Evolutionary conservation across 1,140 invertebrate genomes (phyloP), one percentile per base, ranked within the genome.

Genomic region (Sarcophaga peregrina): DNA sequence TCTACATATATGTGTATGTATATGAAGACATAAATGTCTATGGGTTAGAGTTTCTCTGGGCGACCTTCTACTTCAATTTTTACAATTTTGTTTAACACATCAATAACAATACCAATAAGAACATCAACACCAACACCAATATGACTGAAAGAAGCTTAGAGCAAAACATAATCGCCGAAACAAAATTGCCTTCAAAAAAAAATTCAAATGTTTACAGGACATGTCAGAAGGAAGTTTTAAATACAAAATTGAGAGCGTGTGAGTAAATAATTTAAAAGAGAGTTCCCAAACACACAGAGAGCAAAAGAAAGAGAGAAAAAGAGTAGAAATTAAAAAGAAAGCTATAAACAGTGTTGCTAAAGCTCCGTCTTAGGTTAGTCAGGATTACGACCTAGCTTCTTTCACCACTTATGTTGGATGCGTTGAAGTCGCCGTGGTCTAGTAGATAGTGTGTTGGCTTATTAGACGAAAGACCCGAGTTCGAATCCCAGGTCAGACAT

Each of bases 131-230:
- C 54, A 68, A 68, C 0, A 68, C 9, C n/a, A 68, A 68, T 20
- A 37, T 4, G 6, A 37, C 25, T 37, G 25, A 37, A 37, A 37
- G 25, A 37, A 37, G 4, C 25, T 37, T 37, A 37, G 25, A 37
- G 25, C 25, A 37, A 37, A 37, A 37, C 25, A 37, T 37, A 37
- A 37, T 37, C 17, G 62, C 17, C 20, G 62, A 68, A 68, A 15
- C 17, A 68, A 37, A n/a, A 20, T 68, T 17, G 3, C 62, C 7
- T n/a, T 20, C 20, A n/a, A n/a, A n/a, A n/a, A 68, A 68, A 37
- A 68, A 68, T 68, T 68, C 62, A 68, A 68, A n/a, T 68, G n/a
- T 68, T 68, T 68, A 25, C 62, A 68, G 62, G 62, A 68, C 62
- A 68, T 68, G 25, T 68, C 17, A 68, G 8, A 68, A 68, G 7